Percentiles rank a stretch among this genome's conserved stretches.
phyloP scores from a whole-genome alignment of 2,113 vertebrate genomes.

The Callocephalon fimbriatum region DNA sequence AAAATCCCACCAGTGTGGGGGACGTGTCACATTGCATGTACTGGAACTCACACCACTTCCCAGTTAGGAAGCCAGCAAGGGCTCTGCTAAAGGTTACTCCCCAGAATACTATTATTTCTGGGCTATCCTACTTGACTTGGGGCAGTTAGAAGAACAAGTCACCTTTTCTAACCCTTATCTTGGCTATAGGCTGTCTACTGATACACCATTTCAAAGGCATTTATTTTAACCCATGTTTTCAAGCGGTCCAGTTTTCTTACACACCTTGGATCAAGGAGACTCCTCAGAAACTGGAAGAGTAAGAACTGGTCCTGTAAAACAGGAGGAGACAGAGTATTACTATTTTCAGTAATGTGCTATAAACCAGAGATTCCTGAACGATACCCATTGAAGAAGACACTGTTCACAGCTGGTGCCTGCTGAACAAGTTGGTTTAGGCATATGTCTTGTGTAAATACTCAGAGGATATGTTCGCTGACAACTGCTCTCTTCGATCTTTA shows the following conservation, averaged over 20 bases:
- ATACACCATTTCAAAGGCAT: background rate
- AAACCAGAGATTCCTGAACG: background rate
- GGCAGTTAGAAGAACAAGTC: background rate
- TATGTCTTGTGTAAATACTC: background rate
- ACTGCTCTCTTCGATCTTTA: background rate
- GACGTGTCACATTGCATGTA: fast-evolving
- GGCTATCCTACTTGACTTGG: background rate
- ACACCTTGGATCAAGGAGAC: conserved; percentile 90
- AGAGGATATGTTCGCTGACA: background rate
- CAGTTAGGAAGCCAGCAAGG: background rate
- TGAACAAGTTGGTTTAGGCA: background rate
- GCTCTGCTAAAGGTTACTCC: background rate
- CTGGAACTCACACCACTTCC: background rate
- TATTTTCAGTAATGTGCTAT: background rate
- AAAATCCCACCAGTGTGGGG: background rate
- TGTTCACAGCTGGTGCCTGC: background rate
- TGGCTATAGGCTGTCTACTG: background rate
- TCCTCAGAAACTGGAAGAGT: conserved; percentile 88
- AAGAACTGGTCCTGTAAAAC: conserved; percentile 82
- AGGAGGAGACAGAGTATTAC: background rate
- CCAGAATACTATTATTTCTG: background rate
- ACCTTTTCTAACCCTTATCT: background rate
- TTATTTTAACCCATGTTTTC: background rate
- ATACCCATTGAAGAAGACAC: background rate
- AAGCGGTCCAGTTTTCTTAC: background rate